Percentiles rank a stretch among this genome's conserved stretches.
phyloP scores from a whole-genome alignment of 2,888 invertebrate species.

The Diarsia brunnea region DNA sequence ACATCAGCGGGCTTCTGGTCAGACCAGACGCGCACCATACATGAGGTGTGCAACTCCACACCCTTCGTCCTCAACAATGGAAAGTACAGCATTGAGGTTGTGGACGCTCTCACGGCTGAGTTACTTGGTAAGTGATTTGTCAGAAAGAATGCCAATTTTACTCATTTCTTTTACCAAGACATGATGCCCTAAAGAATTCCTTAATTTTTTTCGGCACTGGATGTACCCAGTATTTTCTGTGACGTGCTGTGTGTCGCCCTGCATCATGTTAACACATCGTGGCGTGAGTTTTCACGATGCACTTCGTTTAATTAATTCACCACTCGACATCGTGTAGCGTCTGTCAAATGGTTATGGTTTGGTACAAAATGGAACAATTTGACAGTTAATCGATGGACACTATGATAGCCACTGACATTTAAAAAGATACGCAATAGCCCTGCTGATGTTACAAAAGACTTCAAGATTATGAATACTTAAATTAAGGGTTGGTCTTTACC shows the following conservation, averaged over 20 bases:
- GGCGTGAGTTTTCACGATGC: neutral
- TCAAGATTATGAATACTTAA: too few relatives aligned
- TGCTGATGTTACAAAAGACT: too few relatives aligned
- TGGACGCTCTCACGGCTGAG: constrained; percentile 94
- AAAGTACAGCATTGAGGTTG: constrained; percentile 92
- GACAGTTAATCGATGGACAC: too few relatives aligned
- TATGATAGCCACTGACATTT: too few relatives aligned
- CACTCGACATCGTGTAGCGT: too few relatives aligned
- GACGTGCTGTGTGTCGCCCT: neutral
- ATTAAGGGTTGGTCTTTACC: too few relatives aligned
- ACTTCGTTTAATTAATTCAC: neutral
- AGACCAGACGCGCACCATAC: constrained; percentile 94
- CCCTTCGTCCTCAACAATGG: constrained; percentile 94
- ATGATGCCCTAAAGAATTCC: too few relatives aligned
- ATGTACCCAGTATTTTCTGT: neutral
- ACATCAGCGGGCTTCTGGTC: constrained; percentile 97
- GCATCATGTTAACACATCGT: neutral
- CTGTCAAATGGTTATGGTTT: too few relatives aligned
- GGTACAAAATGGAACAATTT: too few relatives aligned
- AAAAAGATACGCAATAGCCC: too few relatives aligned
- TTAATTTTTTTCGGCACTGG: too few relatives aligned
- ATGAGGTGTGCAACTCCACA: constrained; percentile 94
- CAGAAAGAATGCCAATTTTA: neutral
- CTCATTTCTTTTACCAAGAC: neutral
- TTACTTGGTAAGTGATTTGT: constrained; percentile 87